These are phyloP conservation scores for Enteromius fasciolatus DNA, from an alignment of 2,797 vertebrate species.

Conservation along the genomic window DNA sequence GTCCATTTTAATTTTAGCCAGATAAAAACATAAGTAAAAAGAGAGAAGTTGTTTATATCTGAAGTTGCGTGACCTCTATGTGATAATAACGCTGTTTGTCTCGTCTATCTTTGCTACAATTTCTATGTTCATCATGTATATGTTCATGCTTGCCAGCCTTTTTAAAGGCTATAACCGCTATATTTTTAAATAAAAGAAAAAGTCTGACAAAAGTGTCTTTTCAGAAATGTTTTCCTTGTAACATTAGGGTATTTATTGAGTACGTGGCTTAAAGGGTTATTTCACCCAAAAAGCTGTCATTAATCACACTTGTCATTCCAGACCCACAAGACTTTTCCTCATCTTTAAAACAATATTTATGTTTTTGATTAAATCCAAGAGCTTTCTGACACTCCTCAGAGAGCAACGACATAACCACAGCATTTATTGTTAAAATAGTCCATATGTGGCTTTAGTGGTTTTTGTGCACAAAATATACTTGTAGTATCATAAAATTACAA, in stretches of 20 bases:
- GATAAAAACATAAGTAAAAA: conserved; percentile 11
- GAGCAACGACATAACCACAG: neutral
- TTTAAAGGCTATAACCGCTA: conserved; percentile 71
- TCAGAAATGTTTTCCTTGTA: no score
- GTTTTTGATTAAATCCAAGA: neutral
- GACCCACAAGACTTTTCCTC: neutral
- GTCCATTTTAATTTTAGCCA: conserved; percentile 22
- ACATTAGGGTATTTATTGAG: neutral
- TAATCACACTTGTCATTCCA: neutral
- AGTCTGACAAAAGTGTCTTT: conserved; percentile 26
- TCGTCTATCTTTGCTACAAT: conserved; percentile 58
- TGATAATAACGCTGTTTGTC: conserved; percentile 58
- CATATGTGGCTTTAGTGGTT: neutral
- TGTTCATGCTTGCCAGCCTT: conserved; percentile 56
- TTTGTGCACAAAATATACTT: neutral
- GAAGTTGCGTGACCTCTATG: conserved; percentile 36
- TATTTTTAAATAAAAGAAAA: conserved; percentile 83
- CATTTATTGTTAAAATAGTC: neutral
- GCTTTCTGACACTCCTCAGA: neutral
- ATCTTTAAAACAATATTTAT: no score
- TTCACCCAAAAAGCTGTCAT: neutral
- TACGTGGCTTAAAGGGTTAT: neutral
- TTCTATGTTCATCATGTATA: conserved; percentile 60
- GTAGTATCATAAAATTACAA: neutral
- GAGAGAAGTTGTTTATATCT: conserved; percentile 22